Evolutionary conservation across 2,888 invertebrate genomes (phyloP), one percentile per base, ranked within the genome.

Genomic region (Abrostola triplasia): DNA sequence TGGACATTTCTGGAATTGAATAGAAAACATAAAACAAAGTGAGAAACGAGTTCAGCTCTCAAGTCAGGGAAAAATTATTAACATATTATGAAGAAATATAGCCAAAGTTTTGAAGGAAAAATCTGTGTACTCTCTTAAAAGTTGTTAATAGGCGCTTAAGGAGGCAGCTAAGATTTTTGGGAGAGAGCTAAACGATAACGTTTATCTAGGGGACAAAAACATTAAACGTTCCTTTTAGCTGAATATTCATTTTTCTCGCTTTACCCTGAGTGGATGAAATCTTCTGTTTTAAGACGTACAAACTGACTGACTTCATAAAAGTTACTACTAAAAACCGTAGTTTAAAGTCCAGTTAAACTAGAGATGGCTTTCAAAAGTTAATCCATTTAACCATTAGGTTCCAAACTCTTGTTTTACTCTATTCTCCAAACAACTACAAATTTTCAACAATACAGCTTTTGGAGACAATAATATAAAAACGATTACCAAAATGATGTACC

Each of bases 1-100:
- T 8, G 44, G 13, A 12, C 8, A 44, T 44, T 44, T 11, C 13
- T 13, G 13, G 6, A 44, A 44, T 13, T 13, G 7, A 44, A 44
- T 44, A 44, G 13, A 44, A 44, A 44, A 44, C 8, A 13, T 44
- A 13, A 13, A 44, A 44, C 10, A 1, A 41, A 41, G 10, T 12
- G 13, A 44, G 13, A 44, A 42, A 1, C 5, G 7, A 44, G 13
- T 44, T 44, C 5, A 36, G 9, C 13, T 36, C 24, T 47, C 5
- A 12, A 8, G 7, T 11, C 13, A 54, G n/a, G 11, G 11, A 13
- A 57, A 58, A 40, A 24, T 56, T n/a, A 10, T 47, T 13, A 41
- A 65, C 38, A 48, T 51, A 66, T 44, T 58, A 58, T 24, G 57
- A 24, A 51, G 55, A 66, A 48, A 66, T 48, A 51, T 48, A 6